A percentile compares a stretch with the other conserved stretches of the same genome.
Conservation (phyloP, 2,797 vertebrate species). For the Notolepis coatsorum region DNA sequence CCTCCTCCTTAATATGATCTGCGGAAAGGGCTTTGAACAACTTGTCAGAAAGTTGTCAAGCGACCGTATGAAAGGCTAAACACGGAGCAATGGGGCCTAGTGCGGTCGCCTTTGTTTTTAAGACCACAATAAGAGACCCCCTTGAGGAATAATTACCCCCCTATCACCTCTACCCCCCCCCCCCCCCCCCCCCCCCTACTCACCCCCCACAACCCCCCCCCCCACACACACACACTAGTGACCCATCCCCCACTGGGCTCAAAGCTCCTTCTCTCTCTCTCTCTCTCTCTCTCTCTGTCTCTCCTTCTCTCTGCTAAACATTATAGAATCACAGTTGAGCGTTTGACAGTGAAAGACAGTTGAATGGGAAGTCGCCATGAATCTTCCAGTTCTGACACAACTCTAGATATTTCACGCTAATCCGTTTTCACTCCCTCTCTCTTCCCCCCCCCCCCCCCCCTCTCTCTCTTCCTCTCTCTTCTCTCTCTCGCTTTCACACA, state of each 20-base stretch:
- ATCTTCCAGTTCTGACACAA: slow-evolving; percentile 10
- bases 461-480: neutral
- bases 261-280: slow-evolving; percentile 24
- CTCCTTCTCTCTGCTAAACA: slow-evolving; percentile 20
- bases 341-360: slow-evolving; percentile 60
- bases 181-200: neutral
- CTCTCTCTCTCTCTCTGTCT: too few relatives aligned
- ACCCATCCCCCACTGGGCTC: slow-evolving; percentile 39
- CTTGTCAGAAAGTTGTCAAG: slow-evolving; percentile 67
- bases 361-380: slow-evolving; percentile 67
- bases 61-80: slow-evolving; percentile 59
- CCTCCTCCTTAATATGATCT: slow-evolving; percentile 75
- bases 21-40: slow-evolving; percentile 68
- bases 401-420: neutral
- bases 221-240: slow-evolving; percentile 12
- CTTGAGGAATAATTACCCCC: slow-evolving; percentile 66
- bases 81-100: slow-evolving; percentile 40
- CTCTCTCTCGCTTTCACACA: neutral
- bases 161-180: slow-evolving; percentile 38
- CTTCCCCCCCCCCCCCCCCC: neutral
- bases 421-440: neutral
- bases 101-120: slow-evolving; percentile 64
- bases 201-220: neutral
- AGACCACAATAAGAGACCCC: slow-evolving; percentile 66
- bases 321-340: slow-evolving; percentile 63